Evolutionary conservation across 2,113 vertebrate species (phyloP).

Genomic region (Epinephelus cyanopodus): DNA sequence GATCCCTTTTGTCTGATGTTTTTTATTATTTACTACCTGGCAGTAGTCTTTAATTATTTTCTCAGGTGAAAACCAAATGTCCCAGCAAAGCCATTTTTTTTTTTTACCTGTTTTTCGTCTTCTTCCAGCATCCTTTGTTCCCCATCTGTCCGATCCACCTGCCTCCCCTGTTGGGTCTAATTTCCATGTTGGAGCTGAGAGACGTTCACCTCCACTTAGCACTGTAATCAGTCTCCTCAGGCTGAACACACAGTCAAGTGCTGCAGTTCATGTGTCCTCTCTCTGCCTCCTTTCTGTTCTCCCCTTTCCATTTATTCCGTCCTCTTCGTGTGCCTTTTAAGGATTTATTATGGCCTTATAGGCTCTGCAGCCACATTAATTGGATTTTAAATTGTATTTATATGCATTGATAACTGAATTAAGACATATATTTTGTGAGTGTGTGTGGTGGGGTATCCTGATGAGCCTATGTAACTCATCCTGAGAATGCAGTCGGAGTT

Average conservation of each 20-base stretch:
- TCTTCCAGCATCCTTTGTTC: background rate
- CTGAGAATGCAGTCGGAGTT: conserved; percentile 14
- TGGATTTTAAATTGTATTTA: conserved; percentile 16
- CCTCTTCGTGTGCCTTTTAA: conserved; percentile 11
- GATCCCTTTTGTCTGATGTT: background rate
- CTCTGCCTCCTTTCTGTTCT: background rate
- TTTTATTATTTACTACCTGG: background rate
- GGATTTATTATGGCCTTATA: conserved; percentile 11
- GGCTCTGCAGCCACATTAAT: conserved; percentile 6
- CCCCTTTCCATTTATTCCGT: background rate
- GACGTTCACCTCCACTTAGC: conserved; percentile 49
- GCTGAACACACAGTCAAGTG: conserved; percentile 14
- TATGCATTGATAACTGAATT: conserved; percentile 14
- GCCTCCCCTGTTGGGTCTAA: conserved; percentile 14
- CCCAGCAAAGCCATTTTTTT: background rate
- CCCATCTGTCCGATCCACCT: background rate
- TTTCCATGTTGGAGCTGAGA: conserved; percentile 38
- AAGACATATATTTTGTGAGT: background rate
- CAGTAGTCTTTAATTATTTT: conserved; percentile 20
- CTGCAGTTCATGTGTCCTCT: conserved; percentile 37
- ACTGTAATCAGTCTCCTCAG: conserved; percentile 52
- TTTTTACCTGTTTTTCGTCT: background rate
- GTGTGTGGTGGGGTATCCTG: background rate
- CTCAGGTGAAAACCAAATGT: background rate
- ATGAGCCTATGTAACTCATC: conserved; percentile 21